Conservation (phyloP, 2,888 invertebrate genomes). For the Sesia apiformis region DNA sequence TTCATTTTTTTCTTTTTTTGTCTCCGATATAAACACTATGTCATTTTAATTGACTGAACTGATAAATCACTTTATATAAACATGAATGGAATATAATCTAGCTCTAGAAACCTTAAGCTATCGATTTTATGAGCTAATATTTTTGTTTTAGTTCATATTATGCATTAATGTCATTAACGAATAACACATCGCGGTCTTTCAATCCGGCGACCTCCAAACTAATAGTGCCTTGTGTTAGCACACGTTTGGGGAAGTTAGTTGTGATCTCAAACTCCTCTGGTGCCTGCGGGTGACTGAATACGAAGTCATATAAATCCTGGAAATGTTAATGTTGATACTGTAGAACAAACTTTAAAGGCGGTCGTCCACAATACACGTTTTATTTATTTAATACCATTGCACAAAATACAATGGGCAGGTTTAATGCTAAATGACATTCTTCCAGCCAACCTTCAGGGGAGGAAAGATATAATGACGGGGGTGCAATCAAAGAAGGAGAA, state of each 20-base stretch:
- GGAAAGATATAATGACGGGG: too few relatives aligned
- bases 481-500: too few relatives aligned
- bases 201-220: constrained; percentile 87
- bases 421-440: too few relatives aligned
- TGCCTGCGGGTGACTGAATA: constrained; percentile 95
- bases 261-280: constrained; percentile 96
- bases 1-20: too few relatives aligned
- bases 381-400: too few relatives aligned
- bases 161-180: constrained; percentile 95
- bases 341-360: too few relatives aligned
- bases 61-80: not conserved
- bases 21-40: not conserved
- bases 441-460: too few relatives aligned
- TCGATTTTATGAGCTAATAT: too few relatives aligned
- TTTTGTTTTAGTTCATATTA: constrained; percentile 27
- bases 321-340: constrained; percentile 24
- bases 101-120: too few relatives aligned
- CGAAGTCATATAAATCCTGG: constrained; percentile 94
- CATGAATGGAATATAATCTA: too few relatives aligned
- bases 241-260: constrained; percentile 94
- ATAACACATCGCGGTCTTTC: constrained; percentile 92
- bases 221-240: constrained; percentile 77
- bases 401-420: too few relatives aligned
- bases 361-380: too few relatives aligned
- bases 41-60: not conserved